Evolutionary conservation across 2,888 invertebrate genomes (phyloP), one percentile per base, ranked within the genome.

Genomic region (Drosophila fulvimacula): DNA sequence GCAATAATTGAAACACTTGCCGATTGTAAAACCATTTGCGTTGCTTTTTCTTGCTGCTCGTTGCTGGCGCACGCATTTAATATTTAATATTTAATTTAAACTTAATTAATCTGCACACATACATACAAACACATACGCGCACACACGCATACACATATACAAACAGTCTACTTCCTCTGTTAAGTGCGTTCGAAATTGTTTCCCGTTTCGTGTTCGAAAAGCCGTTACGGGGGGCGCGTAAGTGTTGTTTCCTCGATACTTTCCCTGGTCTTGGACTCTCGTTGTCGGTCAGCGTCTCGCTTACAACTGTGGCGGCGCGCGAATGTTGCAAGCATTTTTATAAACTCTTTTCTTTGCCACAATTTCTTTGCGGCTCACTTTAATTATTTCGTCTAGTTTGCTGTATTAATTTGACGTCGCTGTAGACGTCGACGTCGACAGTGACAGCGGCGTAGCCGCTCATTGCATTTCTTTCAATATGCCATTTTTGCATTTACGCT

Each of bases 311-410:
- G 77, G 75, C 62, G 72, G 56, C 82, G 82, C 79, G 84, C 89
- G 89, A 77, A 76, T 81, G 77, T 89, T 82, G 85, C 88, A 77
- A 89, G 80, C 89, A 79, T 68, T 89, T 85, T 85, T 85, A 85
- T 85, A 89, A 85, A 89, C 85, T 85, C 73, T 74, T 65, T 55
- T 53, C 17, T 49, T 73, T 48, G 73, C 69, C 64, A 56, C 73
- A 66, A 71, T 81, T 78, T 71, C 69, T 73, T 78, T 75, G 66
- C 62, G 74, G 34, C 42, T 69, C 71, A 66, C 79, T 76, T 81
- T 79, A 74, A 83, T 87, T 74, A 89, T 84, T 86, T 79, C 75
- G 83, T 82, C 83, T 80, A 84, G 70, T 88, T 88, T 73, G 77
- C 65, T 79, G 79, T 83, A 84, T 76, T 86, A 74, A 82, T 74